Evolutionary conservation across 2,888 invertebrate genomes (phyloP).

Genomic region (Phortica magna): DNA sequence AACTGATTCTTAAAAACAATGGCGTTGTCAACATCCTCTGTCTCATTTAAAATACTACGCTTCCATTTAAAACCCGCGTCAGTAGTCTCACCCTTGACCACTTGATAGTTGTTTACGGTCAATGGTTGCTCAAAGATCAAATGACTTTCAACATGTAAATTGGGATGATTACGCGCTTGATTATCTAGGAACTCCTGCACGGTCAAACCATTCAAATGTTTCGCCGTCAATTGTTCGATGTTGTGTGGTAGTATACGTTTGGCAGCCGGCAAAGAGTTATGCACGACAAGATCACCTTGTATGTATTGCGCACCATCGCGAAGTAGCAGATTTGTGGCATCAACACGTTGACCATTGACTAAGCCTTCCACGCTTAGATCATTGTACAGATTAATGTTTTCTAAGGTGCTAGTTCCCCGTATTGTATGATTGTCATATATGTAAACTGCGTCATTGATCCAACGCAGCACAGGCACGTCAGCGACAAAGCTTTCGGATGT

Average conservation of each 20-base stretch:
- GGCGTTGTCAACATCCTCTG: constrained; percentile 26
- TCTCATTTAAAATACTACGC: constrained; percentile 22
- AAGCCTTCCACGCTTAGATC: constrained; percentile 66
- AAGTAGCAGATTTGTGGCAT: constrained; percentile 75
- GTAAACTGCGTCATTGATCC: constrained; percentile 78
- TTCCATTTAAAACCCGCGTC: constrained; percentile 46
- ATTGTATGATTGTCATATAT: constrained; percentile 77
- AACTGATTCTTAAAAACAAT: too few species aligned
- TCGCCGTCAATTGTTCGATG: constrained; percentile 65
- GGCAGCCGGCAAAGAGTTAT: constrained; percentile 53
- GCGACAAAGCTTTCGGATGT: constrained; percentile 73
- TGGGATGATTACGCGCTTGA: constrained; percentile 59
- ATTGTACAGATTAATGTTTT: constrained; percentile 67
- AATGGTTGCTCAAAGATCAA: constrained; percentile 66
- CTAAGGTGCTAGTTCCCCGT: constrained; percentile 77
- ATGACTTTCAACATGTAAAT: constrained; percentile 65
- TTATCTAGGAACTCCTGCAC: constrained; percentile 59
- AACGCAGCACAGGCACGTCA: constrained; percentile 78
- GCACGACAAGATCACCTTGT: constrained; percentile 62
- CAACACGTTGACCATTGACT: constrained; percentile 77
- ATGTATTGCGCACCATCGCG: constrained; percentile 65
- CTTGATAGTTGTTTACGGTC: constrained; percentile 60
- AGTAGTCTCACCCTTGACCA: constrained; percentile 36
- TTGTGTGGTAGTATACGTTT: constrained; percentile 66
- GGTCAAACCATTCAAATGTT: constrained; percentile 71